Percentiles rank a stretch among this genome's conserved stretches.
phyloP scores from a whole-genome alignment of 1,140 invertebrate species.

The Orius laevigatus region DNA sequence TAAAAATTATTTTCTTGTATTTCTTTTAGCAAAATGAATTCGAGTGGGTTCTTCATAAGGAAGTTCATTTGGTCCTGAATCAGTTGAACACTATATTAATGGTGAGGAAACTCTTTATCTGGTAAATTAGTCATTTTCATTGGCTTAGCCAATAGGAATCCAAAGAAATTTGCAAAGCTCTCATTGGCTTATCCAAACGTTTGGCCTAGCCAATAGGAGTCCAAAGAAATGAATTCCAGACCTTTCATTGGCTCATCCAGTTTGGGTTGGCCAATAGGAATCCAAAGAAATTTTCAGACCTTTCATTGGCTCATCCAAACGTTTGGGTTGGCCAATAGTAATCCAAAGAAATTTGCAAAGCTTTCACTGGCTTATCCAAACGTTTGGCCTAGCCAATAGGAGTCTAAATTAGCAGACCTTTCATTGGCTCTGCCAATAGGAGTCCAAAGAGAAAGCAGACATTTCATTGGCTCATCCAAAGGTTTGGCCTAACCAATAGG shows the following conservation, averaged over 20 bases:
- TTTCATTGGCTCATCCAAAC: no score
- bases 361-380: neutral
- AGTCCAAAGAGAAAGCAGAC: no score
- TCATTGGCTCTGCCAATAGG: no score
- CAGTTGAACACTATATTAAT: constrained; percentile 68
- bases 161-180: neutral
- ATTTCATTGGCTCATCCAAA: no score
- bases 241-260: no score
- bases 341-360: neutral
- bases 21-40: constrained; percentile 71
- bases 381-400: no score
- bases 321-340: neutral
- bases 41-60: constrained; percentile 78
- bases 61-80: constrained; percentile 70
- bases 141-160: neutral
- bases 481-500: neutral
- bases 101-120: constrained; percentile 34
- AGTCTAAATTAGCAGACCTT: no score
- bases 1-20: constrained; percentile 14
- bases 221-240: no score
- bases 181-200: neutral
- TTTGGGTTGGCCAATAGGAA: no score
- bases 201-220: no score
- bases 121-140: neutral
- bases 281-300: no score